Base-by-base conservation (phyloP, 2,888 invertebrate genomes). In the Hyalella azteca region DNA sequence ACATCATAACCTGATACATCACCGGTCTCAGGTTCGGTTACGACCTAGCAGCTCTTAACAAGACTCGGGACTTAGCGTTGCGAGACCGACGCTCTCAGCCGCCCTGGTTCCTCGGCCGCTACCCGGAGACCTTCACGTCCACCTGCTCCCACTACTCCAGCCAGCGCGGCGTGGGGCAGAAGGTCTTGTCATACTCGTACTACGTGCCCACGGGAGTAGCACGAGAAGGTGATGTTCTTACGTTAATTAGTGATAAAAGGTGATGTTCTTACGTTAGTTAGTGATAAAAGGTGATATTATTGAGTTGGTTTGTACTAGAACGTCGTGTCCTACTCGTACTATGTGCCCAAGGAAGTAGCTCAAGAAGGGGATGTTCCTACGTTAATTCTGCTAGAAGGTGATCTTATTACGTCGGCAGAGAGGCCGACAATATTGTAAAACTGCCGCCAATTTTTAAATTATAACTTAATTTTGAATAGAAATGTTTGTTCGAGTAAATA, bases 131-230 rank as follows among this genome's bases (percentile, higher is more conserved):
- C 9, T 54, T 54, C 29, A 36, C 39, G 4, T 82, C 82, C 50
- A 82, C 82, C 29, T 82, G 82, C 54, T 82, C 82, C 3, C 66
- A 82, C 77, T 82, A 48, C 78, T 22, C 82, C n/a, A 82, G 80
- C n/a, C 82, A 82, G 77, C 50, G 80, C n/a, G 81, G 82, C 9
- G 78, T 77, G 7, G 59, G 81, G 7, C 82, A 82, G 79, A 77
- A 45, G 9, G 82, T 82, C 15, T 26, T 82, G 3, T 59, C 82
- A 19, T 82, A 78, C 54, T 82, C 80, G 26, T 82, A 80, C 73
- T 82, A 80, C 78, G 39, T 22, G 26, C n/a, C 78, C 3, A 49
- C 29, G 26, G 41, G 39, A 26, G 48, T 77, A 19, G 60, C 59
- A 15, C 45, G 54, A n/a, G 49, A 11, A 39, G 54, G 78, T n/a